Evolutionary conservation across 2,888 invertebrate genomes (phyloP).

Genomic region (Lypha dubia): DNA sequence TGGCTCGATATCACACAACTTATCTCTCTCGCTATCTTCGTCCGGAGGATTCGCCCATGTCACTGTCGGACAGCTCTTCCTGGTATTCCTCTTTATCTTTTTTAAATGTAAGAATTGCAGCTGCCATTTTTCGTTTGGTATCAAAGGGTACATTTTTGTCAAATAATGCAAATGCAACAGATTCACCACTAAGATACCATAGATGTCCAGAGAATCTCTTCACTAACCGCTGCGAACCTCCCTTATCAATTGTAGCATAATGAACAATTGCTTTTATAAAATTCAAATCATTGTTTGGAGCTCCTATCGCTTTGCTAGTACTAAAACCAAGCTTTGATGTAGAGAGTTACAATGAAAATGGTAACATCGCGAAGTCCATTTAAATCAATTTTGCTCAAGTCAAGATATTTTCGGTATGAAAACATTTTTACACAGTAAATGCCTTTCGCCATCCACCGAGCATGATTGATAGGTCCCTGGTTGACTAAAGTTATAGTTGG

Average conservation of each 20-base stretch:
- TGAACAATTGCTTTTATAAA: neutral
- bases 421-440: neutral
- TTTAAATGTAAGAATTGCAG: conserved; percentile 11
- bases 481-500: conserved; percentile 25
- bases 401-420: conserved; percentile 6
- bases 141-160: conserved; percentile 2
- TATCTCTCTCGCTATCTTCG: neutral
- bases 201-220: neutral
- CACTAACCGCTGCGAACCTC: neutral
- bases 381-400: neutral
- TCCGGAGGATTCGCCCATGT: neutral
- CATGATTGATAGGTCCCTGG: neutral
- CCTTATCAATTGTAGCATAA: neutral
- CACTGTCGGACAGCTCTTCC: neutral
- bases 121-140: conserved; percentile 2
- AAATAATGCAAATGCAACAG: neutral
- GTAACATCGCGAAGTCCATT: conserved; percentile 4
- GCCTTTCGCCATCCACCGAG: no score
- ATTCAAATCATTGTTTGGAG: neutral
- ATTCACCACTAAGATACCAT: neutral
- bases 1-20: neutral
- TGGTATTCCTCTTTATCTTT: conserved; percentile 5
- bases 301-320: neutral
- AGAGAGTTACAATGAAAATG: neutral
- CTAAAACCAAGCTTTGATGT: neutral